These are phyloP conservation scores for Meloidogyne chitwoodi DNA, from an alignment of 1,140 invertebrate genomes.

Conservation along the genomic window DNA sequence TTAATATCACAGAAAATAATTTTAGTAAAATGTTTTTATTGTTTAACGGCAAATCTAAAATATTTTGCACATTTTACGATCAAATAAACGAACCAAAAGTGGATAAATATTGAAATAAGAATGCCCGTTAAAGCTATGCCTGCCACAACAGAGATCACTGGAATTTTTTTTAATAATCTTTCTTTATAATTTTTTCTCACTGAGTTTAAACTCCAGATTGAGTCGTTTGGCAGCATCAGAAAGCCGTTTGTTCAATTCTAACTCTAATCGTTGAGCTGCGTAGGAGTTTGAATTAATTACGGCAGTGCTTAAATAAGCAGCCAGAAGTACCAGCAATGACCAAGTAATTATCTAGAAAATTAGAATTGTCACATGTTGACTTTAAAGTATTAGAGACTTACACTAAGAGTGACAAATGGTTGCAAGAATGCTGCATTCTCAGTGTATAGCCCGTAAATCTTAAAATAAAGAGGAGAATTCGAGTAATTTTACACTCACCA, in stretches of 20 bases:
- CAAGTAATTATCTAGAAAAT: slow-evolving; percentile 41
- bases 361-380: background rate
- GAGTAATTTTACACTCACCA: slow-evolving; percentile 20
- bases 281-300: slow-evolving; percentile 33
- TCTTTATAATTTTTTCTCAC: slow-evolving; percentile 1
- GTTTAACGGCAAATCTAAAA: slow-evolving; percentile 17
- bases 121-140: slow-evolving; percentile 29
- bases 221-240: slow-evolving; percentile 31
- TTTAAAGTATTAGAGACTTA: slow-evolving; percentile 1
- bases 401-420: slow-evolving; percentile 42
- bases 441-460: slow-evolving; percentile 14
- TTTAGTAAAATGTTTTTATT: background rate
- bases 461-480: too few species aligned
- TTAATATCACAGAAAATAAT: background rate
- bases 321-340: slow-evolving; percentile 35
- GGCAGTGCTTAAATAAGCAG: slow-evolving; percentile 28
- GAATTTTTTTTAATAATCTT: slow-evolving; percentile 8
- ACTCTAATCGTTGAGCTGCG: slow-evolving; percentile 38
- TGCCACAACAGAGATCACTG: slow-evolving; percentile 38
- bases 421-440: slow-evolving; percentile 35
- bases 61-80: slow-evolving; percentile 44
- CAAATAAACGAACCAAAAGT: slow-evolving; percentile 41
- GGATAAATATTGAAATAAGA: slow-evolving; percentile 31
- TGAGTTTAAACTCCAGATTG: slow-evolving; percentile 33
- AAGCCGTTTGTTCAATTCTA: slow-evolving; percentile 40